phyloP scores from a whole-genome alignment of 2,888 invertebrate species.

The Microplitis deprimator region DNA sequence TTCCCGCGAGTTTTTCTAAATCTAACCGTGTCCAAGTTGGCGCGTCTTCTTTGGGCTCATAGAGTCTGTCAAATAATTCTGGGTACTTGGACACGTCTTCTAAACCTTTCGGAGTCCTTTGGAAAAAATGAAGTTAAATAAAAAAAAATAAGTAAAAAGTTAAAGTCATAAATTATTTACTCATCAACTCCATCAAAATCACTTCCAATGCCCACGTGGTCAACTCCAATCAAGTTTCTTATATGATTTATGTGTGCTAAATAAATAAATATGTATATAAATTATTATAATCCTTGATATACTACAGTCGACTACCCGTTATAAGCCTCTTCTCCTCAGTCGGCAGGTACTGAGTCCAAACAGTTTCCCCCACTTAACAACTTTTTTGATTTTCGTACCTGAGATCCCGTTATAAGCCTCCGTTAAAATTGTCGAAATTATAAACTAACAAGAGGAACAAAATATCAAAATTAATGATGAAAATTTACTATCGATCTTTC shows the following conservation, averaged over 20 bases:
- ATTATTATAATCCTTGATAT: not conserved
- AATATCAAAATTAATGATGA: too few species aligned
- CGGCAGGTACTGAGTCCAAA: too few species aligned
- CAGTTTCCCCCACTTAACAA: too few species aligned
- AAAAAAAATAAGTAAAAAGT: slow-evolving; percentile 6
- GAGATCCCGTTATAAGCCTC: too few species aligned
- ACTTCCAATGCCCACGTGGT: slow-evolving; percentile 74
- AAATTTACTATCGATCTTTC: too few species aligned
- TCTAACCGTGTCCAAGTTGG: slow-evolving; percentile 70
- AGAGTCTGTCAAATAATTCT: slow-evolving; percentile 71
- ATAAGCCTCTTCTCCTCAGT: too few species aligned
- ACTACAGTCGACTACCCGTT: too few species aligned
- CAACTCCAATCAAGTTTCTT: slow-evolving; percentile 71
- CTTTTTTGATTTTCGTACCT: too few species aligned
- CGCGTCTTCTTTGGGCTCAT: slow-evolving; percentile 51
- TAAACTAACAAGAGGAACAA: too few species aligned
- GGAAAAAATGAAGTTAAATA: not conserved
- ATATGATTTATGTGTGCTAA: slow-evolving; percentile 74
- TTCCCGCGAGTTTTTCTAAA: slow-evolving; percentile 72
- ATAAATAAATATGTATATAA: not conserved
- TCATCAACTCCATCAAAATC: slow-evolving; percentile 73
- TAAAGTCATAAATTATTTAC: slow-evolving; percentile 56
- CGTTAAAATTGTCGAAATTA: too few species aligned
- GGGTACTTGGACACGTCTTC: slow-evolving; percentile 74
- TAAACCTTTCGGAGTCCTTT: slow-evolving; percentile 71